Conservation (phyloP, 2,113 vertebrate species). For the Campylorhamphus procurvoides region DNA sequence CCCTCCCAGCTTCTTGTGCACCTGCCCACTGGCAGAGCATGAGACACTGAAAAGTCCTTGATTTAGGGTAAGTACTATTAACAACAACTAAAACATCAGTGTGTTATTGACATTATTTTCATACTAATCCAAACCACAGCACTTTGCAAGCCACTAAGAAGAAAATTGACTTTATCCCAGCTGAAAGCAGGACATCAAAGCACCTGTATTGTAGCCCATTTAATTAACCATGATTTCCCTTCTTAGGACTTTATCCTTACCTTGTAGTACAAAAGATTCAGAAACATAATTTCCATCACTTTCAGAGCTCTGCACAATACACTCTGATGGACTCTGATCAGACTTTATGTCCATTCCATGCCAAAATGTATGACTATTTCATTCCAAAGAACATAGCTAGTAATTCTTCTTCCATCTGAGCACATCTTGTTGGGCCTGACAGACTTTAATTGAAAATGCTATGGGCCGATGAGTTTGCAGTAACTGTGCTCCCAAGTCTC, state of each 20-base stretch:
- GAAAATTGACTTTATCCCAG: neutral
- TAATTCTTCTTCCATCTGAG: slow-evolving; percentile 30
- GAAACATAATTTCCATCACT: neutral
- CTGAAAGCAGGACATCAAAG: neutral
- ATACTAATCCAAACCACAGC: neutral
- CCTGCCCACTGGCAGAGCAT: neutral
- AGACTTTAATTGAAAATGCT: slow-evolving; percentile 55
- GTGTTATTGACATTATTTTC: neutral
- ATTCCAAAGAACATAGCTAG: neutral
- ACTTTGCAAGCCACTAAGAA: neutral
- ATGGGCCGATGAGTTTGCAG: slow-evolving; percentile 44
- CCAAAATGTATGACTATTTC: neutral
- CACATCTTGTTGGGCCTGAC: neutral
- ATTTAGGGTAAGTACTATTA: neutral
- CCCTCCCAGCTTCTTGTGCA: neutral
- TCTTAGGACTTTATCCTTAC: neutral
- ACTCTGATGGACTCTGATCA: neutral
- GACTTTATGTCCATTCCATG: neutral
- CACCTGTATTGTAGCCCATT: neutral
- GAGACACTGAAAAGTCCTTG: neutral
- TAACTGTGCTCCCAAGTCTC: slow-evolving; percentile 9
- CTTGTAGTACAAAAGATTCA: neutral
- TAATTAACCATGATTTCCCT: neutral
- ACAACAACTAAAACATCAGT: neutral
- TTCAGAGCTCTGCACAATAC: neutral